Evolutionary conservation across 2,797 vertebrate genomes (phyloP).

Genomic region (Pipistrellus kuhlii): DNA sequence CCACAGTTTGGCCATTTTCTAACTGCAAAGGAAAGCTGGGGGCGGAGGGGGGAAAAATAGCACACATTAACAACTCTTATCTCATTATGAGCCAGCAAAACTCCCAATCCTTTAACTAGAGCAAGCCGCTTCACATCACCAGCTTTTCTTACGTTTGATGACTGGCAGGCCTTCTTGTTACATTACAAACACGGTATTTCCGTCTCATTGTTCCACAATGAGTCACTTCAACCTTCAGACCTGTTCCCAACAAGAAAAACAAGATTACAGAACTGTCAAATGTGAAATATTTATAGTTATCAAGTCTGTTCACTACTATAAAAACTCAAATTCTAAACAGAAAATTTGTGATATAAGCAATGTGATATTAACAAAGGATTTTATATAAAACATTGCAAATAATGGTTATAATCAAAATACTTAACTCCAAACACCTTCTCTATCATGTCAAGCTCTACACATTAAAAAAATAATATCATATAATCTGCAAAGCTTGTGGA

Average conservation of each 20-base stretch:
- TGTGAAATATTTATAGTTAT: slow-evolving; percentile 27
- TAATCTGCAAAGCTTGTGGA: slow-evolving; percentile 42
- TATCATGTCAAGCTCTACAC: slow-evolving; percentile 22
- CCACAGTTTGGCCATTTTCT: slow-evolving; percentile 99
- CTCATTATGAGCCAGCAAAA: background rate
- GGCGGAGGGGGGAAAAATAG: slow-evolving; percentile 51
- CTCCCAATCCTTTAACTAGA: slow-evolving; percentile 1
- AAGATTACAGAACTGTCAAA: slow-evolving; percentile 47
- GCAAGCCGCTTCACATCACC: background rate
- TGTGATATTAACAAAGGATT: slow-evolving; percentile 44
- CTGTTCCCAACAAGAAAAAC: slow-evolving; percentile 87
- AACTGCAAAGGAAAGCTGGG: slow-evolving; percentile 97
- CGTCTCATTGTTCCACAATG: slow-evolving; percentile 99
- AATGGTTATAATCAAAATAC: background rate
- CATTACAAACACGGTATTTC: slow-evolving; percentile 99
- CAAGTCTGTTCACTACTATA: slow-evolving; percentile 56
- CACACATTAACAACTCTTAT: slow-evolving; percentile 31
- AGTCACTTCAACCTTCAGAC: slow-evolving; percentile 99
- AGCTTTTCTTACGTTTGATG: slow-evolving; percentile 96
- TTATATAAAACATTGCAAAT: slow-evolving; percentile 43
- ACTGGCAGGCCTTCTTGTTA: slow-evolving; percentile 97
- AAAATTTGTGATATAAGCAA: slow-evolving; percentile 50
- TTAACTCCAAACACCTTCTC: slow-evolving; percentile 34
- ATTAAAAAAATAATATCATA: slow-evolving; percentile 49
- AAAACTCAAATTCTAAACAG: slow-evolving; percentile 67